Evolutionary conservation across 2,113 vertebrate species (phyloP).

Genomic region (Lagenorhynchus albirostris): DNA sequence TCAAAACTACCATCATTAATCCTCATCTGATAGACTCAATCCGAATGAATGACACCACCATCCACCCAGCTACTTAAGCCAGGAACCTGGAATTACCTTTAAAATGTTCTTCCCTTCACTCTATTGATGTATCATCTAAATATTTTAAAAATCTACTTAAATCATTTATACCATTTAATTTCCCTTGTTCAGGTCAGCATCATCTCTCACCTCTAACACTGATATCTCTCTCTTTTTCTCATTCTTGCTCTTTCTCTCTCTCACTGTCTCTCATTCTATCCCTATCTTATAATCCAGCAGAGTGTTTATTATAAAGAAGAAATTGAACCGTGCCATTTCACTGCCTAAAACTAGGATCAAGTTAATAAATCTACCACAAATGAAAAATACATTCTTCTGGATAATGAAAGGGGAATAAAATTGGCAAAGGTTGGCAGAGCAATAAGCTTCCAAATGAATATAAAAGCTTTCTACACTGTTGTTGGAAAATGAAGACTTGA

Average conservation of each 20-base stretch:
- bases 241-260: not conserved
- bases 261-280: not conserved
- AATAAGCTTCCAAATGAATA: not conserved
- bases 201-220: not conserved
- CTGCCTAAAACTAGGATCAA: not conserved
- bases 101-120: not conserved
- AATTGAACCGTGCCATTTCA: not conserved
- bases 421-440: not conserved
- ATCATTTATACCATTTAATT: not conserved
- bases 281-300: not conserved
- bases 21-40: not conserved
- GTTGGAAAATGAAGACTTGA: not conserved
- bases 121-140: not conserved
- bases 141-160: not conserved
- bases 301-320: not conserved
- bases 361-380: not conserved
- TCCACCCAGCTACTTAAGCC: not conserved
- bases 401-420: conserved; percentile 3
- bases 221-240: not conserved
- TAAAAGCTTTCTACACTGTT: not conserved
- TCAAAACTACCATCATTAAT: not conserved
- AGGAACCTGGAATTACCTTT: not conserved
- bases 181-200: not conserved
- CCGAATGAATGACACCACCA: not conserved
- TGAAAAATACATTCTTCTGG: conserved; percentile 10